Evolutionary conservation across 2,797 vertebrate genomes (phyloP), one percentile per base, ranked within the genome.

Genomic region (Parambassis ranga): DNA sequence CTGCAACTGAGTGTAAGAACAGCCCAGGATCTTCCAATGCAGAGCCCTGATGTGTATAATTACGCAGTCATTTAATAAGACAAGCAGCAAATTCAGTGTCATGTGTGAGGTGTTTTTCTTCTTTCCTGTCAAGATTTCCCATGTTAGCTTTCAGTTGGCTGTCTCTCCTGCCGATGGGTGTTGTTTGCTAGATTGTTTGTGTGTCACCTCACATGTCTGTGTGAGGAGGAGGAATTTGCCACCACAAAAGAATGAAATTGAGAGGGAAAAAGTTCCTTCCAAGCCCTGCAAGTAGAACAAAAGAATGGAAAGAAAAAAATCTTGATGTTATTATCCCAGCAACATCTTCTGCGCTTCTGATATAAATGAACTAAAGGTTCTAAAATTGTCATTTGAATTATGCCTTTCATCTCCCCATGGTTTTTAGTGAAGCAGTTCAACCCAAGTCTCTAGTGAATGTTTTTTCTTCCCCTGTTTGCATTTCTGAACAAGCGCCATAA

Each of bases 351-450:
- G 72, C 87, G 83, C 81, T 82, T 90, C 82, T 90, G 82, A 81
- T 92, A 90, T 86, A 91, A 91, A 91, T 90, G 83, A 90, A 89
- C 86, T 87, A 89, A 89, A 77, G 86, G 72, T 90, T 91, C 91
- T 92, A 91, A 92, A 92, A 93, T 91, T 92, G 91, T 91, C 91
- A 88, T 91, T 92, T 91, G 87, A 93, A 91, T 92, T 91, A 88
- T 90, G 89, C 86, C 87, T 92, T 91, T 92, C 87, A 91, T 92
- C 88, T 91, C 90, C 87, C 88, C 75, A 44, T 87, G 79, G 89
- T 89, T 92, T 91, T 92, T 88, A 88, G 86, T 81, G 87, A 89
- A 90, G 87, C 87, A 86, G 90, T 89, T 90, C 90, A 89, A 79
- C 82, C 56, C 67, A 74, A 87, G 79, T 90, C 88, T 90, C 90